Conservation (phyloP, 1,140 invertebrate species). For the Lordiphosa clarofinis region DNA sequence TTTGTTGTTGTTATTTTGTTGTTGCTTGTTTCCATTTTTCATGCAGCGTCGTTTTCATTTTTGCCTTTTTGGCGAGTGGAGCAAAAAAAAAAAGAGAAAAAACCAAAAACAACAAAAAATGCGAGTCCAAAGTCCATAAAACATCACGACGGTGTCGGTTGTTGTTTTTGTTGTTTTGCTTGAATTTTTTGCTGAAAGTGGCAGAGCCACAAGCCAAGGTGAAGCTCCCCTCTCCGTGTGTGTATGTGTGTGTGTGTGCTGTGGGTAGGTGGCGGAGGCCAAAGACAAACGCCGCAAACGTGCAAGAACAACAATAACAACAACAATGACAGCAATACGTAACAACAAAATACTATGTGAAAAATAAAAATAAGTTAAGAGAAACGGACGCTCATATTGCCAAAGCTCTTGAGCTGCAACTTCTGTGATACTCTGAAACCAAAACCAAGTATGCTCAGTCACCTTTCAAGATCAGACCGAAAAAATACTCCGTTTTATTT, state of each 20-base stretch:
- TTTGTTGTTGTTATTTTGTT: conserved; percentile 26
- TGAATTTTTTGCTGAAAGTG: conserved; percentile 62
- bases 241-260: background rate
- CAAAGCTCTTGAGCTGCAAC: conserved; percentile 29
- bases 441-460: background rate
- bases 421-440: conserved; percentile 9
- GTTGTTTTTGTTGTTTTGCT: conserved; percentile 25
- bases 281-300: conserved; percentile 48
- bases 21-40: conserved; percentile 68
- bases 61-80: conserved; percentile 64
- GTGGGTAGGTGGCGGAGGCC: conserved; percentile 6
- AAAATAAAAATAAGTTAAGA: conserved; percentile 67
- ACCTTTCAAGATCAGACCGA: too few species aligned
- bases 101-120: too few species aligned
- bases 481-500: too few species aligned
- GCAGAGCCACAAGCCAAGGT: conserved; percentile 66
- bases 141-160: conserved; percentile 57
- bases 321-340: conserved; percentile 19
- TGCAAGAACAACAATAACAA: conserved; percentile 49
- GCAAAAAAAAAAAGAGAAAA: conserved; percentile 7
- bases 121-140: conserved; percentile 73
- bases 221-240: conserved; percentile 27
- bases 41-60: conserved; percentile 62
- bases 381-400: conserved; percentile 57
- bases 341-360: conserved; percentile 17